These are phyloP conservation scores for Euphonia xanthogaster DNA, from an alignment of 2,797 vertebrate species.

Conservation along the genomic window DNA sequence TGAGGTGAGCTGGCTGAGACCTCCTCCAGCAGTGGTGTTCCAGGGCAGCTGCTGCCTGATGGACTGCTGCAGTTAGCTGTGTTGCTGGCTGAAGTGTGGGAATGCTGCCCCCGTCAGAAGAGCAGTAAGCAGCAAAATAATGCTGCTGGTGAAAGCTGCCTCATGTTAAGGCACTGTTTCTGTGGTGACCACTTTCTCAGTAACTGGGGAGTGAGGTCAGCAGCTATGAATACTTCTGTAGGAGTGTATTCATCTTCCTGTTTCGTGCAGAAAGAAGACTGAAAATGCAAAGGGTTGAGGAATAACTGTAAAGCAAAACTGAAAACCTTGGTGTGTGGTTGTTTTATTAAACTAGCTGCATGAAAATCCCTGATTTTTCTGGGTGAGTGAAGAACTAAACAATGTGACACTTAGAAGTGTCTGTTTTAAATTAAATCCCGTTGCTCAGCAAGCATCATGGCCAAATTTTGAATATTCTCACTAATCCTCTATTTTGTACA, in stretches of 20 bases:
- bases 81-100: not conserved
- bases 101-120: not conserved
- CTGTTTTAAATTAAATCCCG: not conserved
- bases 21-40: not conserved
- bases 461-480: not conserved
- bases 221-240: not conserved
- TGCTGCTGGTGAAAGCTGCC: not conserved
- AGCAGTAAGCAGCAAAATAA: not conserved
- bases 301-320: not conserved
- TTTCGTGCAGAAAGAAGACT: not conserved
- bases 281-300: not conserved
- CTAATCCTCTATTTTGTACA: not conserved
- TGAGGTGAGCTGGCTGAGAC: not conserved
- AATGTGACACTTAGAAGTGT: not conserved
- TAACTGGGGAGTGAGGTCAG: not conserved
- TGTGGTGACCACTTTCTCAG: not conserved
- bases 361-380: not conserved
- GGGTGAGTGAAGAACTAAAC: not conserved
- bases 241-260: not conserved
- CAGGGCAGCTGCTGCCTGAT: not conserved
- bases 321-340: not conserved
- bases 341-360: not conserved
- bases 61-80: not conserved
- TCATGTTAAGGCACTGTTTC: accelerated
- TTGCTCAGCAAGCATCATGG: not conserved